These are phyloP conservation scores for Bos indicus DNA, from an alignment of 2,113 vertebrate species.

Conservation along the genomic window DNA sequence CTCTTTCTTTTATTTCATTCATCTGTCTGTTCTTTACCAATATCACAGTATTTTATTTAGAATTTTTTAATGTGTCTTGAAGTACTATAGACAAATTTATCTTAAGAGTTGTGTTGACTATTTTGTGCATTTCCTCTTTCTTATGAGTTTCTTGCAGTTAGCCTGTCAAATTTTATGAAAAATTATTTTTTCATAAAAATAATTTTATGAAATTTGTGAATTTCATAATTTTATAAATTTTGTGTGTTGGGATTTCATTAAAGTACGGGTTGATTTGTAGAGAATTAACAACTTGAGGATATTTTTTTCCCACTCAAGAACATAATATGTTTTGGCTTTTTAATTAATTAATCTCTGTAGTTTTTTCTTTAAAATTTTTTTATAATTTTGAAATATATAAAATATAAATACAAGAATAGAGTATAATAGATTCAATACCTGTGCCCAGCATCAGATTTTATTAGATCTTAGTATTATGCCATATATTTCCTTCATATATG, in stretches of 20 bases:
- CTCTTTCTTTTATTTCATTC: not conserved
- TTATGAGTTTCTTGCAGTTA: not conserved
- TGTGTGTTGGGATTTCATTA: not conserved
- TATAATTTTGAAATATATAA: not conserved
- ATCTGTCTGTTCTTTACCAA: not conserved
- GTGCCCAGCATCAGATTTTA: not conserved
- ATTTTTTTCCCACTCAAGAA: not conserved
- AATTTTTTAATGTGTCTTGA: not conserved
- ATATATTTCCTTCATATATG: not conserved
- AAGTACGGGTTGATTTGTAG: not conserved
- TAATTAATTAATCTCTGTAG: not conserved
- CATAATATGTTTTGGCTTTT: not conserved
- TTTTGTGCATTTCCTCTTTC: not conserved
- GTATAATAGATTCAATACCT: not conserved
- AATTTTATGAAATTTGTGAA: no score
- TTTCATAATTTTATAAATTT: not conserved
- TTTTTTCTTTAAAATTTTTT: not conserved
- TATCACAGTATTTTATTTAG: not conserved
- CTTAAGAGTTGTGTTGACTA: not conserved
- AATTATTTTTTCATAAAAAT: not conserved
- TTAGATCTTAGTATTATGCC: not conserved
- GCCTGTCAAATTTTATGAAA: not conserved
- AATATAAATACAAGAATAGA: not conserved
- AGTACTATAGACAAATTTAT: not conserved
- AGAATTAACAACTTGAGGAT: not conserved